Percentiles rank a stretch among this genome's conserved stretches.
These are phyloP conservation scores for Tridacna crocea DNA, from an alignment of 2,888 invertebrate species.

Conservation along the genomic window DNA sequence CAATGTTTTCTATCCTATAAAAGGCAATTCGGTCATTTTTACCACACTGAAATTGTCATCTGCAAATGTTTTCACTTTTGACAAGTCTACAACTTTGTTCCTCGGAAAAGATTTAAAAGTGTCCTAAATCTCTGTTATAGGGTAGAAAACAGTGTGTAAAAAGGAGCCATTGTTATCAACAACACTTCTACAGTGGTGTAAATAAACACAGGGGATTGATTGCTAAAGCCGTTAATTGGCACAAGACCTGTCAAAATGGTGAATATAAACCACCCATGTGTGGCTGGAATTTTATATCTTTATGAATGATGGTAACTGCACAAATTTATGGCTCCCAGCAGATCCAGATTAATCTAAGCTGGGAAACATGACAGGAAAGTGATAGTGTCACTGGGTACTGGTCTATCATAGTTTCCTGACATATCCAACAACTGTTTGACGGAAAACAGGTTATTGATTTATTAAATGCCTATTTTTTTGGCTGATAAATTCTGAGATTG, in stretches of 20 bases:
- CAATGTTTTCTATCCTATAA: too few species aligned
- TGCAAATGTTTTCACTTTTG: too few species aligned
- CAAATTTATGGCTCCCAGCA: conserved; percentile 26
- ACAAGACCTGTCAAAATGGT: conserved; percentile 43
- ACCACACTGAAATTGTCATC: too few species aligned
- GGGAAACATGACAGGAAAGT: conserved; percentile 23
- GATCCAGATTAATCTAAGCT: conserved; percentile 24
- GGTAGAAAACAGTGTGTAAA: not conserved
- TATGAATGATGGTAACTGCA: conserved; percentile 35
- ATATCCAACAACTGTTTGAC: conserved; percentile 26
- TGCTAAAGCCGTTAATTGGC: conserved; percentile 49
- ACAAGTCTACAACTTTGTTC: too few species aligned
- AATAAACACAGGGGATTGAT: not conserved
- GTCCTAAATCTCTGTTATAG: too few species aligned
- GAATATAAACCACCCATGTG: conserved; percentile 33
- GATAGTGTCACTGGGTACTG: conserved; percentile 27
- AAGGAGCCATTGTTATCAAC: not conserved
- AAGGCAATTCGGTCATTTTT: too few species aligned
- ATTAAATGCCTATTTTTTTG: conserved; percentile 9
- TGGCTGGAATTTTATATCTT: conserved; percentile 17
- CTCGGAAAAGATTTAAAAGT: too few species aligned
- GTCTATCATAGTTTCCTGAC: conserved; percentile 29
- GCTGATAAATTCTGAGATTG: conserved; percentile 12
- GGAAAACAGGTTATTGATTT: conserved; percentile 28
- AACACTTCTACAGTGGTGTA: not conserved